Evolutionary conservation across 2,797 vertebrate species (phyloP).

Genomic region (Megaceryle alcyon): DNA sequence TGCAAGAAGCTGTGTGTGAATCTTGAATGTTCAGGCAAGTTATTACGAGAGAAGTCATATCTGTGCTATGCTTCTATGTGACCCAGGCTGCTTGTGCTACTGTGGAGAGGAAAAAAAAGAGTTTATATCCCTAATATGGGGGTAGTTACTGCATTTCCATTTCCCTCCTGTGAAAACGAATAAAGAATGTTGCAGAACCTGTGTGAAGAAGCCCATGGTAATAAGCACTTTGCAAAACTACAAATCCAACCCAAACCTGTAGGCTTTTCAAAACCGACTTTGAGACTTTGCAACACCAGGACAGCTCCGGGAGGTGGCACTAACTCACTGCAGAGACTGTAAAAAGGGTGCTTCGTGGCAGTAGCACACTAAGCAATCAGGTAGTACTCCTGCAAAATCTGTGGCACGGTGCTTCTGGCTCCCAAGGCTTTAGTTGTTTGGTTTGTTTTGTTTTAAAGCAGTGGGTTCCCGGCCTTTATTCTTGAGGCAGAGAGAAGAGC

Average conservation of each 20-base stretch:
- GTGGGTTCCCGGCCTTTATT: neutral
- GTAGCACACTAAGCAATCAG: fast-evolving
- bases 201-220: fast-evolving
- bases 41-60: fast-evolving
- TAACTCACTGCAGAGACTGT: neutral
- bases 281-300: neutral
- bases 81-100: fast-evolving
- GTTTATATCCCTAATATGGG: neutral
- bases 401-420: neutral
- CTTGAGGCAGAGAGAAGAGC: neutral
- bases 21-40: fast-evolving
- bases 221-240: neutral
- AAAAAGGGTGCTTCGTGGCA: fast-evolving
- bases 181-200: neutral
- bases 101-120: neutral
- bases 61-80: fast-evolving
- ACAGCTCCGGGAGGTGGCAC: conserved; percentile 44
- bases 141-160: neutral
- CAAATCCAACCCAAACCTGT: neutral
- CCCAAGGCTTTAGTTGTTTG: neutral
- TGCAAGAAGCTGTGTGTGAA: neutral
- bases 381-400: neutral
- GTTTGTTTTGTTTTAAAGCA: neutral
- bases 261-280: neutral
- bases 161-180: neutral